phyloP scores from a whole-genome alignment of 2,888 invertebrate species.

The Strigamia maritima region DNA sequence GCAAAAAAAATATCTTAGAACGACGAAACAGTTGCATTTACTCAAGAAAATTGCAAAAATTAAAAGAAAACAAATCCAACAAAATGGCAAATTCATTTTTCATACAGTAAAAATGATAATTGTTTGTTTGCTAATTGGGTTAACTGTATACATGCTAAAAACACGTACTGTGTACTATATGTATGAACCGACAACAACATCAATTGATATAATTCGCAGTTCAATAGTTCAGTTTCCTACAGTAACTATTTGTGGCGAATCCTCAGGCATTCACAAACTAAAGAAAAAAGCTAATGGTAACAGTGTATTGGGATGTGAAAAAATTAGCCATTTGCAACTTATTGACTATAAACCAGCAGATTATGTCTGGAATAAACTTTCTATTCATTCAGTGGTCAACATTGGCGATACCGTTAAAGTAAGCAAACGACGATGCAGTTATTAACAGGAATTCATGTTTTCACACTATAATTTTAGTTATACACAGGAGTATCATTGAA shows the following conservation, averaged over 20 bases:
- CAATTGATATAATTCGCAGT: neutral
- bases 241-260: conserved; percentile 9
- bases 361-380: neutral
- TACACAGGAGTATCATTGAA: neutral
- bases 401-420: neutral
- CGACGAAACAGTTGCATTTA: neutral
- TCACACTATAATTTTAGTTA: neutral
- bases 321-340: neutral
- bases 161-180: neutral
- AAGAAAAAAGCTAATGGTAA: neutral
- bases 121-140: neutral
- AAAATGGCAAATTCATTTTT: neutral
- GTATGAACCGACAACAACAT: neutral
- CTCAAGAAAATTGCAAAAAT: neutral
- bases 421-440: neutral
- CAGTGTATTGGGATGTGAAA: neutral
- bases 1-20: neutral
- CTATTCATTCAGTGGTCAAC: neutral
- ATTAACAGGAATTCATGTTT: neutral
- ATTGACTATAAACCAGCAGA: neutral
- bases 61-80: neutral
- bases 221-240: neutral
- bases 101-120: neutral
- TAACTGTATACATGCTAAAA: neutral
- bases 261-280: neutral